These are phyloP conservation scores for Mimas tiliae DNA, from an alignment of 2,888 invertebrate species.

Conservation along the genomic window DNA sequence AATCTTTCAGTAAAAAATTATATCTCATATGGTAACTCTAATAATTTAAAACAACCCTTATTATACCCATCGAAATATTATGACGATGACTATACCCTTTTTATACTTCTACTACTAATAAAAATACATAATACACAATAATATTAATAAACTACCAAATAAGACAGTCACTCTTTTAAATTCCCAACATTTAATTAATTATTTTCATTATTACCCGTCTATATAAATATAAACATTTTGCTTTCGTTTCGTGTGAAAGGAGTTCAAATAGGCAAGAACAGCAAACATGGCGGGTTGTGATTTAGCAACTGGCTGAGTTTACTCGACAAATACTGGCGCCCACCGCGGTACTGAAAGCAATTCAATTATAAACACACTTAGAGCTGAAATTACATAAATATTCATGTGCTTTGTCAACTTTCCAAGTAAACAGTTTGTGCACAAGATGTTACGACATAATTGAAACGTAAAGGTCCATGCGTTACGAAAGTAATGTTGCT, in stretches of 20 bases:
- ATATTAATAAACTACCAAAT: too few relatives aligned
- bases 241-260: constrained; percentile 24
- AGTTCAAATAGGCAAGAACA: constrained; percentile 48
- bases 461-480: too few relatives aligned
- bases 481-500: not conserved
- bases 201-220: too few relatives aligned
- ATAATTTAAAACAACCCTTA: too few relatives aligned
- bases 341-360: constrained; percentile 47
- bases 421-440: constrained; percentile 33
- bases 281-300: constrained; percentile 43
- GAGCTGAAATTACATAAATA: constrained; percentile 59
- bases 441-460: constrained; percentile 3
- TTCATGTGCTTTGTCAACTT: constrained; percentile 49
- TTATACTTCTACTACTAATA: too few relatives aligned
- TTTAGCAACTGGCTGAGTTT: constrained; percentile 55
- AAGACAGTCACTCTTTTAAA: too few relatives aligned
- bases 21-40: too few relatives aligned
- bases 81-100: too few relatives aligned
- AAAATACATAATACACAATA: too few relatives aligned
- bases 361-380: constrained; percentile 58
- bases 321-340: constrained; percentile 54
- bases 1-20: too few relatives aligned
- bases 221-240: not conserved
- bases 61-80: too few relatives aligned
- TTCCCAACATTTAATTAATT: too few relatives aligned